Base-by-base conservation (phyloP, 1,140 invertebrate genomes). In the Lasioglossum albipes region DNA sequence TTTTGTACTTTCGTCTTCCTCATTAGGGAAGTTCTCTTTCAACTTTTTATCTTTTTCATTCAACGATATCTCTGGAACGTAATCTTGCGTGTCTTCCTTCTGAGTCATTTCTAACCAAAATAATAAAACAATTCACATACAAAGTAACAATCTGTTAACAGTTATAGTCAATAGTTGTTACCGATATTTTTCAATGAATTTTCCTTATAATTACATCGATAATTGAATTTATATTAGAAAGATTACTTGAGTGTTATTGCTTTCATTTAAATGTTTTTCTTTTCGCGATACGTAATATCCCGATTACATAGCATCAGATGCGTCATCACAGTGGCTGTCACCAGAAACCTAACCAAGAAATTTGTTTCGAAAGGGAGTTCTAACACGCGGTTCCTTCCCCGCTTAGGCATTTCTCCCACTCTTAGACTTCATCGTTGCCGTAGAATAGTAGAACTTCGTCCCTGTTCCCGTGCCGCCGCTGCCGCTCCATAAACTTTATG, bases 281-380 rank as follows among this genome's bases (percentile, higher is more conserved):
- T 31, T 18, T 0, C 6, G n/a, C 16, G 42, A 36, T 36, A 36
- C 9, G 9, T 22, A 5, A 52, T 9, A 62, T 36, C 20, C 27
- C 41, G 36, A 22, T 45, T 20, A 2, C 45, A 49, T 49, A 49
- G 2, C 3, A 54, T 36, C 0, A 45, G 6, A 61, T 83, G 59
- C 61, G 67, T 84, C 73, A 76, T 61, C 20, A 31, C 18, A 49
- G 36, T 66, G 41, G n/a, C 41, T 69, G 52, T 62, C 64, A 77
- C 64, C 10, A 41, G 54, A 74, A 70, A 85, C 52, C 9, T 85
- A 84, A 85, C 84, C 83, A 61, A n/a, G 9, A 62, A 81, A 16
- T 67, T 49, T 36, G 27, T 27, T 27, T 27, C 27, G 27, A 27
- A 27, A 27, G 27, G 27, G 27, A 27, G 27, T 27, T 27, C 27